Base-by-base conservation (phyloP, 2,797 vertebrate genomes). In the Cetoscarus ocellatus region DNA sequence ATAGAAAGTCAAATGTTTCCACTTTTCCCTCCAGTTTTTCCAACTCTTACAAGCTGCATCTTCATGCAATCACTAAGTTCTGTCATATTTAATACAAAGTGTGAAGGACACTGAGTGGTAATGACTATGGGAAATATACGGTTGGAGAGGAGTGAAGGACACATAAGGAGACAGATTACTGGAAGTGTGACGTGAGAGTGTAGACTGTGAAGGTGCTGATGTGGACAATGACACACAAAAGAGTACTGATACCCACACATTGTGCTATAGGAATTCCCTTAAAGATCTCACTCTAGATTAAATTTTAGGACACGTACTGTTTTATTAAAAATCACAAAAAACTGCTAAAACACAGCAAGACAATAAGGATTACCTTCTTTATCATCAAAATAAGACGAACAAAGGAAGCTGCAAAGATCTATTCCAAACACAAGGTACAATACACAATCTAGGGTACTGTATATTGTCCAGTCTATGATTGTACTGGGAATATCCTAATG, bases 51-150 rank as follows among this genome's bases (percentile, higher is more conserved):
- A 83, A 90, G 82, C 87, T 90, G 91, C 91, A 90, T 88, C 86
- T 83, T 89, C 77, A 59, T 19, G 70, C 10, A 35, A 79, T 66
- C 74, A 61, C 73, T 79, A 73, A 79, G 10, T 19, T 66, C 54
- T 61, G 45, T 83, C 58, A 72, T 49, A 70, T 62, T 84, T 59
- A 75, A 74, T 75, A 69, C 80, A 81, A 77, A 67, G 49, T 71
- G 80, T 86, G 70, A 80, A 86, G 61, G 76, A 92, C 91, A 90
- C 55, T 87, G 75, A 88, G 88, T 91, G 90, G 80, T 75, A 67
- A 88, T 91, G 92, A 75, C 78, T 83, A 85, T 91, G 92, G 75
- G 75, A 78, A 67, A 76, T 76, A 79, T 66, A 83, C 79, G 34
- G 50, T 84, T 74, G 81, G 68, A 73, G 34, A 86, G 66, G 63